Percentiles rank a stretch among this genome's conserved stretches.
Conservation (phyloP, 2,888 invertebrate species). For the Netelia virgata region DNA sequence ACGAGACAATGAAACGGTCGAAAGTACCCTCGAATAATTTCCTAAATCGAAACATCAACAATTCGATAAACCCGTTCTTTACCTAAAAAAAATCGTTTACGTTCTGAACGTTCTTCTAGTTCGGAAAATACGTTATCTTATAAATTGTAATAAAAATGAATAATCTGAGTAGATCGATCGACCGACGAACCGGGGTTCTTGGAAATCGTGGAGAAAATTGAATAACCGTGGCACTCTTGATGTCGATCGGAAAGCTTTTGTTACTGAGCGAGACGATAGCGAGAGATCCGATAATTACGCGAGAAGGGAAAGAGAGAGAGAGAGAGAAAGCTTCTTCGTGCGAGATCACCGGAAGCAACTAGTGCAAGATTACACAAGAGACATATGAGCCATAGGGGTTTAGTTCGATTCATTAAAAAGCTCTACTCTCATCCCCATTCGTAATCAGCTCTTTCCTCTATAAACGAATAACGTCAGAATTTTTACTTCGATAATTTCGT, state of each 20-base stretch:
- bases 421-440: too few species aligned
- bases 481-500: too few species aligned
- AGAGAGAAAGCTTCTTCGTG: conserved; percentile 1
- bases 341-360: conserved; percentile 51
- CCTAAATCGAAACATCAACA: too few species aligned
- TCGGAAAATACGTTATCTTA: not conserved
- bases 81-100: too few species aligned
- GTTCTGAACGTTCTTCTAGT: too few species aligned
- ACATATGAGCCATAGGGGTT: not conserved
- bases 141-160: not conserved
- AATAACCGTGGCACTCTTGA: conserved; percentile 60
- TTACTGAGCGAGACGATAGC: conserved; percentile 44
- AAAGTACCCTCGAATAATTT: too few species aligned
- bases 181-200: not conserved
- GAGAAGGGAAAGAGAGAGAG: conserved; percentile 39
- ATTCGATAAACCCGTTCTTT: too few species aligned
- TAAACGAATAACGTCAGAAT: too few species aligned
- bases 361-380: conserved; percentile 23
- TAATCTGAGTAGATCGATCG: not conserved
- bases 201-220: conserved; percentile 44
- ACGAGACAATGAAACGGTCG: too few species aligned
- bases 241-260: conserved; percentile 63
- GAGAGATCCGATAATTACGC: conserved; percentile 59
- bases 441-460: too few species aligned
- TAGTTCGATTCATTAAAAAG: not conserved